Evolutionary conservation across 2,888 invertebrate species (phyloP), one percentile per base, ranked within the genome.

Genomic region (Onchidella celtica): DNA sequence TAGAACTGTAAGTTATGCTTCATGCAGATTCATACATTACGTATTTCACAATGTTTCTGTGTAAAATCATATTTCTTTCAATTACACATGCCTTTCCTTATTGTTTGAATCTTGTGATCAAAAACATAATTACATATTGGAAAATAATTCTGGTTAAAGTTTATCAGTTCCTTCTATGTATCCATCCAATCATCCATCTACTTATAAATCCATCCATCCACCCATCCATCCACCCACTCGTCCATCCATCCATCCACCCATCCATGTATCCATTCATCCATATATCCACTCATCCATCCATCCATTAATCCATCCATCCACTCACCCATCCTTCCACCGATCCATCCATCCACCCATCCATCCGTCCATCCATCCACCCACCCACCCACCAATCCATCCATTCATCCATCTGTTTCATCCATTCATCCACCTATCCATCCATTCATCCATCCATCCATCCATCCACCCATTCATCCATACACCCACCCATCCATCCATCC

Each of bases 201-300:
- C 17, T 17, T 47, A 47, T 47, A 47, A 11, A 11, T 47, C 9
- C 47, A 47, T 47, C 17, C 17, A 47, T 47, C 47, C 17, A 47
- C 47, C 47, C 47, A 47, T 47, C 17, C 47, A 47, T 47, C 17
- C 17, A 11, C 47, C 47, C 47, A 11, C 47, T 47, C 47, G 17
- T 47, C 47, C 47, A 6, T 17, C 17, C 47, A 6, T 47, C 47
- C 47, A 11, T 17, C 47, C 47, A 47, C 6, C 47, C 6, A 11
- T 17, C 6, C 17, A 11, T n/a, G n/a, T n/a, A n/a, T n/a, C 47
- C 17, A 47, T 47, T 11, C 6, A 47, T 47, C 9, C 47, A 47
- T 17, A 47, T 47, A 47, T 11, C 38, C 3, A 32, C 84, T 84
- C 63, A 85, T 83, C 85, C 85, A 69, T n/a, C n/a, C 47, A 47